These are phyloP conservation scores for Motacilla tschutschensis DNA, from an alignment of 2,113 vertebrate genomes.

Conservation along the genomic window DNA sequence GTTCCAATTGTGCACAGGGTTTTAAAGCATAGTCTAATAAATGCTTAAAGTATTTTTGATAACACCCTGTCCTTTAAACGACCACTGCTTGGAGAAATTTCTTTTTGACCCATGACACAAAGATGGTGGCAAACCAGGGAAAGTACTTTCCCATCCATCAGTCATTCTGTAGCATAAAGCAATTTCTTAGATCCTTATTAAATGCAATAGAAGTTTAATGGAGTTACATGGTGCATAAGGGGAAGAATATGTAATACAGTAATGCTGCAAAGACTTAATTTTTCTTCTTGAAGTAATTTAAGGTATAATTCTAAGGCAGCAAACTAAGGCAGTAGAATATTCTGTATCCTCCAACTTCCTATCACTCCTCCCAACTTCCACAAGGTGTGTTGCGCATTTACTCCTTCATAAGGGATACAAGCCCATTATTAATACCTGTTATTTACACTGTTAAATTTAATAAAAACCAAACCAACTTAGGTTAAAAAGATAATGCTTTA, in stretches of 20 bases:
- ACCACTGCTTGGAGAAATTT: neutral
- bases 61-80: neutral
- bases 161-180: neutral
- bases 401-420: neutral
- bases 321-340: neutral
- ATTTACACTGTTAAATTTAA: neutral
- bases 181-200: neutral
- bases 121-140: neutral
- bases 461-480: neutral
- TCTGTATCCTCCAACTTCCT: neutral
- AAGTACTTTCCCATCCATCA: neutral
- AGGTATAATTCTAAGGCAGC: neutral
- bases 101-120: neutral
- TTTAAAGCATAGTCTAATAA: neutral
- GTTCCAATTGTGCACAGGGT: neutral
- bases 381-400: neutral
- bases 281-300: neutral
- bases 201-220: neutral
- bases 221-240: neutral
- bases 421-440: neutral
- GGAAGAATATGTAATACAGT: neutral
- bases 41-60: neutral
- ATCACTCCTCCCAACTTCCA: neutral
- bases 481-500: neutral
- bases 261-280: neutral